Evolutionary conservation across 1,140 invertebrate species (phyloP), one percentile per base, ranked within the genome.

Genomic region (Cydia fagiglandana): DNA sequence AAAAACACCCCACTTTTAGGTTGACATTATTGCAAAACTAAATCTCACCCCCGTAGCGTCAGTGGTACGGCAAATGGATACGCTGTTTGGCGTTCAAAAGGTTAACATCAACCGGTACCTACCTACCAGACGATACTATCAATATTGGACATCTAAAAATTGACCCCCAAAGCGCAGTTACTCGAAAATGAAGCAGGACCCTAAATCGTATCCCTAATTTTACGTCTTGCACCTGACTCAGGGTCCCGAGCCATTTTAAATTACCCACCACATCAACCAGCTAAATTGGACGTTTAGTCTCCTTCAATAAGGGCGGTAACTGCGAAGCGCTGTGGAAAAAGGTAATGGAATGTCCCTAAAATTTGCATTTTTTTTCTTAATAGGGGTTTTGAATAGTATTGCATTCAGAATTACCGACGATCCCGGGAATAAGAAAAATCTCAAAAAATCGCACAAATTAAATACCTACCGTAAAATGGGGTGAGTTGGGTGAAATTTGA

Each of bases 321-420:
- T 41, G 56, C 17, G 17, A 20, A 24, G 17, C 56, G 10, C 30
- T 13, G 9, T 66, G 13, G 4, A 10, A 17, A 70, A 70, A 41
- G 24, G 28, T 70, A 70, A 70, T 70, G 66, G 5, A 41, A 70
- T 41, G 34, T 17, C 34, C 30, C n/a, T 9, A 17, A 38, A 70
- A 70, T 70, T 70, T 4, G 30, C 66, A 70, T 70, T 70, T 70
- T 66, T 66, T 30, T 70, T 70, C 66, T 70, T 70, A 70, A 70
- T 70, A 70, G 34, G 66, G 28, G 30, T 70, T 70, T 70, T 41
- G 30, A 38, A 38, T 70, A 38, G 34, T 10, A 70, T 70, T 70
- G 66, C 38, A 38, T 70, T 41, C 3, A 9, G 13, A 61, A 61
- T 61, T 61, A 24, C 56, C 56, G 24, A 10, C 56, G 56, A 61